Evolutionary conservation across 1,140 invertebrate genomes (phyloP), one percentile per base, ranked within the genome.

Genomic region (Charaxes varanes): DNA sequence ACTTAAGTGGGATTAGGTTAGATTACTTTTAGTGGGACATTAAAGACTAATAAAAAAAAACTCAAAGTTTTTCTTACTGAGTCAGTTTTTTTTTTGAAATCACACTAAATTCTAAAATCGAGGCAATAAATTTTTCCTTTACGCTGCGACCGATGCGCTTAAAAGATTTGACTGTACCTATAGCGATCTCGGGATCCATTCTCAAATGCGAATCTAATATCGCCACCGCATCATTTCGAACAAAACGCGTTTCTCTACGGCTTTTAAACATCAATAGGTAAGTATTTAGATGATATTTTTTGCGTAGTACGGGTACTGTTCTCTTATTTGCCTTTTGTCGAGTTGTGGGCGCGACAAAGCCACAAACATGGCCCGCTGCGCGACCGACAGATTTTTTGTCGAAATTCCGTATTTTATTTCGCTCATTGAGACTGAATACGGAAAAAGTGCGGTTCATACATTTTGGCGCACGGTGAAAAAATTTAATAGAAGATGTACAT

Each of bases 311-410:
- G 56, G 46, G 62, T 44, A 80, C 57, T 78, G 73, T 82, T 78
- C 78, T 73, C 71, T 80, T 82, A 82, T 80, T 82, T 82, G 76
- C 71, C 73, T 64, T 72, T 82, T 82, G 78, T 80, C 43, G 50
- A 57, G 53, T 71, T 68, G 78, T 80, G 78, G 78, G 78, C 78
- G 72, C 78, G 78, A 82, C 78, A 78, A 73, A 70, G 69, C 76
- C 78, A 63, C 78, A 82, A 79, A 77, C 71, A 77, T 68, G 48
- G 65, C 78, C 74, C 62, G 76, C 76, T 74, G 78, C 45, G 78
- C 47, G 58, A 48, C 69, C 62, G 56, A 71, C 54, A 61, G 62
- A 68, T 68, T 78, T 80, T 82, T 78, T 76, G 59, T 34, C 22
- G 30, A 63, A 70, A 78, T 64, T 77, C 64, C 62, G 73, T 79